These are phyloP conservation scores for Odontesthes bonariensis DNA, from an alignment of 2,113 vertebrate genomes.

Conservation along the genomic window DNA sequence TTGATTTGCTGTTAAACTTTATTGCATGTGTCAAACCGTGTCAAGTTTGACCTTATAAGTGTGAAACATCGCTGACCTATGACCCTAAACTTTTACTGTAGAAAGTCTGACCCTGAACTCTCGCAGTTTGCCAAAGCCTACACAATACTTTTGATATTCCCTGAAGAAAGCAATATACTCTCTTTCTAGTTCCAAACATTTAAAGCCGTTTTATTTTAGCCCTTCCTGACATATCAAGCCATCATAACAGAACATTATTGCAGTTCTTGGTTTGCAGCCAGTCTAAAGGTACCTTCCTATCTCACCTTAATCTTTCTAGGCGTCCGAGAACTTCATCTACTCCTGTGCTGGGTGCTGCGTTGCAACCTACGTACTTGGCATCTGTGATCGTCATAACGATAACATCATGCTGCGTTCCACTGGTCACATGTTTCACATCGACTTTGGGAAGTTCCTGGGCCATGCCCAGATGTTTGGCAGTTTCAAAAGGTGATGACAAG, in stretches of 20 bases:
- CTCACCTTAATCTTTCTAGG: conserved; percentile 76
- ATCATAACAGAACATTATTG: background rate
- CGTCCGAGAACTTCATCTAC: conserved; percentile 99
- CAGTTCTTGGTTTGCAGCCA: background rate
- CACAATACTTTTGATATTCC: background rate
- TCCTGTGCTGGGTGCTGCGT: conserved; percentile 98
- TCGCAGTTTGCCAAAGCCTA: too few relatives aligned
- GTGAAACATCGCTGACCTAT: conserved; percentile 11
- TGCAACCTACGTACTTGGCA: conserved; percentile 95
- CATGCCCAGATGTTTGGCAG: conserved; percentile 99
- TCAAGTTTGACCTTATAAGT: conserved; percentile 31
- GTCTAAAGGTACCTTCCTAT: background rate
- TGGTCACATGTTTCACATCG: conserved; percentile 99
- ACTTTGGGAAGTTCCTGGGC: conserved; percentile 98
- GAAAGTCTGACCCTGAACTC: background rate
- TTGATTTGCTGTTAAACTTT: background rate
- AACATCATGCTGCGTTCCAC: conserved; percentile 99
- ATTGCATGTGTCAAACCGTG: background rate
- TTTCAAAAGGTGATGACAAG: conserved; percentile 90
- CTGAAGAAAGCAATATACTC: background rate
- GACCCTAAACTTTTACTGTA: background rate
- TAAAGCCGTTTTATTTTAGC: background rate
- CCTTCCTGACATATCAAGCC: background rate
- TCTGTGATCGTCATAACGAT: conserved; percentile 98
- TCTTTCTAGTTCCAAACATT: background rate